Conservation (phyloP, 2,888 invertebrate species). For the Nomada fabriciana region DNA sequence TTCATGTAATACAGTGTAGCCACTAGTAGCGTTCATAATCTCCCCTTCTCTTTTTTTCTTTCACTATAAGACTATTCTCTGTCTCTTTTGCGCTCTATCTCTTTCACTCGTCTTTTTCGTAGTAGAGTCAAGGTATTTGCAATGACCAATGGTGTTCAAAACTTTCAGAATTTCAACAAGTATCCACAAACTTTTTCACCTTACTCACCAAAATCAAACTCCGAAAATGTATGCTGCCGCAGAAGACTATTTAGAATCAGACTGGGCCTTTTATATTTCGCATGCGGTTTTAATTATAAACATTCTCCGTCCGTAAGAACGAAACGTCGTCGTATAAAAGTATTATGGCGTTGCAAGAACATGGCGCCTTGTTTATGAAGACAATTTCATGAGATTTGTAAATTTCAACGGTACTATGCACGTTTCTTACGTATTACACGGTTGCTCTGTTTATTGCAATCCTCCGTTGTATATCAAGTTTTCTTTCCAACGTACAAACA, state of each 20-base stretch:
- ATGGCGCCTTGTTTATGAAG: slow-evolving; percentile 70
- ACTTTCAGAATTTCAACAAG: slow-evolving; percentile 47
- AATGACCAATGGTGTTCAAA: slow-evolving; percentile 52
- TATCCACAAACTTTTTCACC: slow-evolving; percentile 1
- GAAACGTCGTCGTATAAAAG: slow-evolving; percentile 69
- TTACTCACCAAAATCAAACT: slow-evolving; percentile 55
- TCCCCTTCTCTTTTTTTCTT: slow-evolving; percentile 40
- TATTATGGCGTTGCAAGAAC: slow-evolving; percentile 69
- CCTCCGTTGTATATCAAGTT: slow-evolving; percentile 11
- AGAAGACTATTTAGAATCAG: not conserved
- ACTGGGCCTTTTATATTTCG: slow-evolving; percentile 30
- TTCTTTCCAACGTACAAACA: slow-evolving; percentile 20
- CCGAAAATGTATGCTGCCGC: slow-evolving; percentile 11
- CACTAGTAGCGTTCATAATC: slow-evolving; percentile 52
- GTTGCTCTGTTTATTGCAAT: slow-evolving; percentile 7
- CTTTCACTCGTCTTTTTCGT: slow-evolving; percentile 38
- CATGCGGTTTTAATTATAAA: slow-evolving; percentile 45
- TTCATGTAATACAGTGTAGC: slow-evolving; percentile 47
- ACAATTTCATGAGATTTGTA: slow-evolving; percentile 28
- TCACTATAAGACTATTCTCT: slow-evolving; percentile 13
- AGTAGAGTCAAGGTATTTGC: slow-evolving; percentile 49
- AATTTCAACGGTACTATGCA: slow-evolving; percentile 20
- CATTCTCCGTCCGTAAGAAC: slow-evolving; percentile 64
- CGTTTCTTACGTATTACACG: slow-evolving; percentile 9
- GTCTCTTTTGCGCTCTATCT: slow-evolving; percentile 33